Percentiles rank a stretch among this genome's conserved stretches.
phyloP scores from a whole-genome alignment of 1,140 invertebrate genomes.

The Wasmannia auropunctata region DNA sequence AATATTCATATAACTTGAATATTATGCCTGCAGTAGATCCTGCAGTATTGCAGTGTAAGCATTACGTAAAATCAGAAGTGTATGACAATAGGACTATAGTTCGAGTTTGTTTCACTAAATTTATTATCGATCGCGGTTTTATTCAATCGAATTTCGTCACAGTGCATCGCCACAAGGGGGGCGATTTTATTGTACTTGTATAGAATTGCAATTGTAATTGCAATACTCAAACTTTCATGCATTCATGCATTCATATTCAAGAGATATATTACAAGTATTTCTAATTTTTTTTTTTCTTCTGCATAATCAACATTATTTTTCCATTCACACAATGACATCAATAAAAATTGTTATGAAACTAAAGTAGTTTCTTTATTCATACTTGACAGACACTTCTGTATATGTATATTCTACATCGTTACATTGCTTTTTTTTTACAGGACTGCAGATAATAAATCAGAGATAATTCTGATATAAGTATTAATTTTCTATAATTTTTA shows the following conservation, averaged over 20 bases:
- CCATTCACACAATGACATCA: conserved; percentile 72
- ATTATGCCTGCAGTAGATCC: background rate
- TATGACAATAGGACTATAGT: background rate
- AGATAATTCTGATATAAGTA: conserved; percentile 57
- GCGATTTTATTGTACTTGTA: conserved; percentile 3
- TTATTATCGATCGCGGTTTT: background rate
- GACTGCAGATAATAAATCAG: conserved; percentile 55
- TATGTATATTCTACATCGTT: conserved; percentile 53
- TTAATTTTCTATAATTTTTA: conserved; percentile 74
- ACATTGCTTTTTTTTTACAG: conserved; percentile 62
- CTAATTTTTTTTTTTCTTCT: conserved; percentile 48
- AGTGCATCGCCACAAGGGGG: background rate
- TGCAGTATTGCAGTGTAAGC: background rate
- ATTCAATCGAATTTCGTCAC: conserved; percentile 10
- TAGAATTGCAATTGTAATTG: background rate
- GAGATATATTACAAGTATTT: conserved; percentile 51
- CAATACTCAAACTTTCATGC: background rate
- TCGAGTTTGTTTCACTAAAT: background rate
- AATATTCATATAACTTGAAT: conserved; percentile 3
- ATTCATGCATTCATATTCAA: conserved; percentile 46
- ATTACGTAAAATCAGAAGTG: conserved; percentile 9
- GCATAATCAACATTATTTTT: conserved; percentile 74
- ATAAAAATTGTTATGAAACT: conserved; percentile 80
- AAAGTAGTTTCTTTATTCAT: conserved; percentile 63
- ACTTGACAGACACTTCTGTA: conserved; percentile 38